Evolutionary conservation across 1,140 invertebrate genomes (phyloP).

Genomic region (Drosophila pallidifrons): DNA sequence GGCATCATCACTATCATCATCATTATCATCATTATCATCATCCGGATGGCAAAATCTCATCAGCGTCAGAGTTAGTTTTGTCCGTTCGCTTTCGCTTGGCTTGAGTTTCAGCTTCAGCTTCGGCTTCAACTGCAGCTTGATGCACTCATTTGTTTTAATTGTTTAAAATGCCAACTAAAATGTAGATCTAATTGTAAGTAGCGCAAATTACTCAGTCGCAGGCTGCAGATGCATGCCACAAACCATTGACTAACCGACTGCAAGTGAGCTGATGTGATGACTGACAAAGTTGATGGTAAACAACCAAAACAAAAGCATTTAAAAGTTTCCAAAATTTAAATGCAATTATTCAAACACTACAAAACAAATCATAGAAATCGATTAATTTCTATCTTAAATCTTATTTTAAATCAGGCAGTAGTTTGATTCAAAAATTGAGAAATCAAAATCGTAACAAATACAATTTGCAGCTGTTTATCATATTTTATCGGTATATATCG

Average conservation of each 20-base stretch:
- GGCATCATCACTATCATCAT: slow-evolving; percentile 6
- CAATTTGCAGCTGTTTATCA: no score
- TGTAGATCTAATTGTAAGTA: slow-evolving; percentile 48
- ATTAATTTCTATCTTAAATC: no score
- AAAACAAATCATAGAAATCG: no score
- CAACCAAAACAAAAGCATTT: neutral
- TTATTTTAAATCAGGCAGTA: no score
- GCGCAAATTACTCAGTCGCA: slow-evolving; percentile 27
- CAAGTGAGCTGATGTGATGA: neutral
- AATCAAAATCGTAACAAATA: no score
- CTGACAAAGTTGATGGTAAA: neutral
- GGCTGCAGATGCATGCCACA: neutral
- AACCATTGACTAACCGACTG: neutral
- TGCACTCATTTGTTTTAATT: slow-evolving; percentile 74
- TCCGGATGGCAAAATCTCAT: slow-evolving; percentile 44
- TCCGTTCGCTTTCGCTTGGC: slow-evolving; percentile 33
- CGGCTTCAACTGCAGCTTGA: slow-evolving; percentile 18
- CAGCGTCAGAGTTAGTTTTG: slow-evolving; percentile 40
- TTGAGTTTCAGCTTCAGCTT: neutral
- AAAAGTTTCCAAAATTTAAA: slow-evolving; percentile 3
- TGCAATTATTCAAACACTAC: neutral
- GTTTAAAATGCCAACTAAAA: slow-evolving; percentile 62
- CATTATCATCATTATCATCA: slow-evolving; percentile 11
- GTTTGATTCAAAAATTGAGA: no score
- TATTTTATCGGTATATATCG: no score